Base-by-base conservation (phyloP, 2,797 vertebrate genomes). In the Spea hammondii region DNA sequence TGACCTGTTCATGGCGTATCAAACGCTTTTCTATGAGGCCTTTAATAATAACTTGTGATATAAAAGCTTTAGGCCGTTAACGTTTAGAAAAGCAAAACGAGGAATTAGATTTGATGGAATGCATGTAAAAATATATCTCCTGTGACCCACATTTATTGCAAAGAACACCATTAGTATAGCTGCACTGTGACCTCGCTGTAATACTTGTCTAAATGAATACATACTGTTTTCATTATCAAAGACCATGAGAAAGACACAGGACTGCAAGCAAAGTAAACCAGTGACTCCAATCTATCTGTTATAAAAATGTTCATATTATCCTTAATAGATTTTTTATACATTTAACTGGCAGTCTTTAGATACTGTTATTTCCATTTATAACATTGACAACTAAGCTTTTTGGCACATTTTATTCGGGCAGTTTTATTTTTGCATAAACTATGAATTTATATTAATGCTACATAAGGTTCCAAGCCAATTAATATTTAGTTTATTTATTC, bases 131-230 rank as follows among this genome's bases (percentile, higher is more conserved):
- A 72, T 72, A 72, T 60, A 72, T 14, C 45, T 47, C 13, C 32
- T 62, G 46, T 72, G 70, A 72, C 70, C 70, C 70, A 72, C 70
- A 72, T 72, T 72, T 72, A 72, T 72, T 72, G 57, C 70, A 72
- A 72, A 57, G 12, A 44, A 72, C 57, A 14, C 70, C 70, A 72
- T 72, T 72, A 72, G 70, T 57, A 72, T 12, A 72, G 55, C 70
- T 72, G 6, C 54, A 59, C 44, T 10, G 45, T 72, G 70, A 62
- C 70, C 70, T 72, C 55, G 6, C 12, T 62, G 54, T 48, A 72
- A 48, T 60, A 62, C 55, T 14, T 72, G 55, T 72, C 57, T 72
- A 44, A 62, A 72, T 62, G 13, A 72, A 60, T 72, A 62, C 48
- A 72, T 60, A 72, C 57, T 46, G 46, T 50, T 72, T 72, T 62